Evolutionary conservation across 2,113 vertebrate genomes (phyloP).

Genomic region (Urocitellus parryii): DNA sequence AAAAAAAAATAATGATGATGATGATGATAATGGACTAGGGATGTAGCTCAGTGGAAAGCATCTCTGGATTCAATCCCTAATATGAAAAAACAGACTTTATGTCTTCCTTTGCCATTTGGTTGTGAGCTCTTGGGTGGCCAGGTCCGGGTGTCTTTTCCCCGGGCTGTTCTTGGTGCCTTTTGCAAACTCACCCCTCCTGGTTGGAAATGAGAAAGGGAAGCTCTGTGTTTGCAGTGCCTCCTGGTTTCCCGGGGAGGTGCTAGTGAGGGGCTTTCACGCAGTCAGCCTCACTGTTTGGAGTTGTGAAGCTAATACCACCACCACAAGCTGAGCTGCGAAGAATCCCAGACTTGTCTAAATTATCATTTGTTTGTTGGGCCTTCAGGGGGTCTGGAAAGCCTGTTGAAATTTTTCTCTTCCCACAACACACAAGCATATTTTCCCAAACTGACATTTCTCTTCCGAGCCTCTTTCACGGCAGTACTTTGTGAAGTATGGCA

Average conservation of each 20-base stretch:
- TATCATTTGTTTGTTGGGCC: slow-evolving; percentile 78
- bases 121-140: background rate
- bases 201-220: background rate
- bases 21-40: no score
- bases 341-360: slow-evolving; percentile 77
- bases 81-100: background rate
- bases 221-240: background rate
- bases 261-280: background rate
- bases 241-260: slow-evolving; percentile 38
- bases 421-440: slow-evolving; percentile 45
- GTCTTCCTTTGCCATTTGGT: background rate
- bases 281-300: slow-evolving; percentile 64
- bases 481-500: background rate
- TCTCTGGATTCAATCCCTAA: no score
- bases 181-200: background rate
- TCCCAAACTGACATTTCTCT: slow-evolving; percentile 43
- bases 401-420: slow-evolving; percentile 32
- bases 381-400: slow-evolving; percentile 66
- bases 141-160: background rate
- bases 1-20: no score
- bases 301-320: slow-evolving; percentile 67
- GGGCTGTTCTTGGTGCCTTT: background rate
- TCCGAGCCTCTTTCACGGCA: background rate
- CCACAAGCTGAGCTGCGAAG: slow-evolving; percentile 76
- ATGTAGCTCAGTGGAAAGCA: no score